Percentiles rank a stretch among this genome's conserved stretches.
phyloP scores from a whole-genome alignment of 2,888 invertebrate genomes.

The Lepidochitona cinerea region DNA sequence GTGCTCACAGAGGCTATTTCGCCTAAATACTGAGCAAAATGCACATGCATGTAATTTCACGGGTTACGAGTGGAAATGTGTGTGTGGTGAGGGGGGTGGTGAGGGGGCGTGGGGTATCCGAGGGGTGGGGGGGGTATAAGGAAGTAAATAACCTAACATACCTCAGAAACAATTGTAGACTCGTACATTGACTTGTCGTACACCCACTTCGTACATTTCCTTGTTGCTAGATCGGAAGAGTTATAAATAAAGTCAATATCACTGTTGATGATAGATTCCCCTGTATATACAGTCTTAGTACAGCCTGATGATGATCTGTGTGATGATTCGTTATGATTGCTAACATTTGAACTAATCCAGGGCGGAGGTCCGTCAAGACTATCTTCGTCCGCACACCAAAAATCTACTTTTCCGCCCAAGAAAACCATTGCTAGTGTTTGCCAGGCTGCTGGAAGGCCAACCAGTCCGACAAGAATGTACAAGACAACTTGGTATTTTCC shows the following conservation, averaged over 20 bases:
- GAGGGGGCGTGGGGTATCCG: too few species aligned
- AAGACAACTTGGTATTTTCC: conserved; percentile 25
- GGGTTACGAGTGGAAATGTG: too few species aligned
- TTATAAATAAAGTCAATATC: background rate
- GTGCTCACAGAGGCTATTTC: too few species aligned
- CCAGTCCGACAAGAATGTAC: conserved; percentile 26
- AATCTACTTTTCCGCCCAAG: conserved; percentile 24
- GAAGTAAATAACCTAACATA: too few species aligned
- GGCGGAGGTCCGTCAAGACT: background rate
- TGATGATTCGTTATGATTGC: background rate
- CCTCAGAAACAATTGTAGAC: background rate
- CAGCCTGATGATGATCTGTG: background rate
- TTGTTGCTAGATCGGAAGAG: background rate
- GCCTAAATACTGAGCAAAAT: too few species aligned
- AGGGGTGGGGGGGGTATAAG: too few species aligned
- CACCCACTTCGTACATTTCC: background rate
- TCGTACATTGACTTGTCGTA: background rate
- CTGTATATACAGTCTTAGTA: background rate
- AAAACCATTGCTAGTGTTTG: conserved; percentile 34
- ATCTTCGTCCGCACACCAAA: conserved; percentile 27
- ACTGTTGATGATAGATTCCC: background rate
- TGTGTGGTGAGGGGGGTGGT: too few species aligned
- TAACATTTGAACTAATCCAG: background rate
- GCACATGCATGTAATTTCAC: too few species aligned
- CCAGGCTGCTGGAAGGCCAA: conserved; percentile 28